Conservation (phyloP, 2,113 vertebrate genomes). For the Eublepharis macularius region DNA sequence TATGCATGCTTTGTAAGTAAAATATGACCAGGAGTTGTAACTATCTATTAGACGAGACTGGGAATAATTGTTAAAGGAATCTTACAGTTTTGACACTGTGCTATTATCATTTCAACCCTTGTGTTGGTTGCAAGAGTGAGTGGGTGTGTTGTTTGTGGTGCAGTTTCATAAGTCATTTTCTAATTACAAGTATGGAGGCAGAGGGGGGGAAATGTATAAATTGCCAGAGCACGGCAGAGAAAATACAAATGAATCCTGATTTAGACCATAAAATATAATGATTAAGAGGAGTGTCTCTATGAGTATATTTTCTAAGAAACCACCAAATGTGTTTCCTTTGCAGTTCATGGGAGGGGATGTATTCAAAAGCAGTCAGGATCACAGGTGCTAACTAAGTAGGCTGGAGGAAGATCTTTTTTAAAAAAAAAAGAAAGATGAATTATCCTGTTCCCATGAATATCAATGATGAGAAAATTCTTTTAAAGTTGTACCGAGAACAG, state of each 20-base stretch:
- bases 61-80: conserved; percentile 21
- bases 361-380: not conserved
- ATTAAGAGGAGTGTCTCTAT: conserved; percentile 43
- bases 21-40: conserved; percentile 20
- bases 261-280: conserved; percentile 56
- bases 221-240: conserved; percentile 39
- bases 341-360: not conserved
- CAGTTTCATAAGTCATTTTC: conserved; percentile 59
- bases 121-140: conserved; percentile 13
- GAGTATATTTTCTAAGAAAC: conserved; percentile 21
- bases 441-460: conserved; percentile 7
- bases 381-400: not conserved
- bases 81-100: conserved; percentile 20
- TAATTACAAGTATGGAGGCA: conserved; percentile 54
- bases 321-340: conserved; percentile 27
- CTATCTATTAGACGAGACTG: conserved; percentile 6
- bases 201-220: conserved; percentile 53
- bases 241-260: conserved; percentile 42
- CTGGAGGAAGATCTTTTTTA: conserved; percentile 17
- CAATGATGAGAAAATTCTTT: not conserved
- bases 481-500: not conserved
- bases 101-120: conserved; percentile 30
- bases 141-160: conserved; percentile 26
- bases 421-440: not conserved
- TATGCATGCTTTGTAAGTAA: not conserved